Evolutionary conservation across 2,888 invertebrate species (phyloP), one percentile per base, ranked within the genome.

Genomic region (Harmothoe impar): DNA sequence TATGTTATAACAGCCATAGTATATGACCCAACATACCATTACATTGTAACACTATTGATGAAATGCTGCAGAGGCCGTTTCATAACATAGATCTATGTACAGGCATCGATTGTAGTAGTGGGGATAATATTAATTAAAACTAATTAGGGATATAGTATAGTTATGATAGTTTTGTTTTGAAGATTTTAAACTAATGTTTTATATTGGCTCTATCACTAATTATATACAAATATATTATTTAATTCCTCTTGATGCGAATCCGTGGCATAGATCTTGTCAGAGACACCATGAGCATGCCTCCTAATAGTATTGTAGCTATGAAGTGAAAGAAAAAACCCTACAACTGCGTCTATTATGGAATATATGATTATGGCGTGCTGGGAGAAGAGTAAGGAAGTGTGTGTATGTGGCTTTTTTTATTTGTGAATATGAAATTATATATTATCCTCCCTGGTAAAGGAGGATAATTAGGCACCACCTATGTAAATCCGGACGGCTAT

Each of bases 391-490:
- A n/a, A 20, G 62, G n/a, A 62, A n/a, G 62, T 3, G 62, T 62
- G 62, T 62, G 62, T 62, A 15, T 62, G 62, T 62, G 62, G 15
- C 62, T n/a, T n/a, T 62, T n/a, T n/a, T 62, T 12, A 20, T n/a
- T 62, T 62, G 20, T 62, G 62, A 15, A n/a, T 62, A n/a, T n/a
- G 20, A 62, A 12, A 20, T 62, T 20, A 62, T 20, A 62, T 62
- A n/a, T 62, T 20, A 62, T 62, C 62, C 62, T 20, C 1, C 20
- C 20, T 12, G 62, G 15, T 20, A 62, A n/a, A 7, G 20, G 15
- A 20, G 62, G 62, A 62, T 62, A 20, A 62, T 62, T n/a, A 62
- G 62, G n/a, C 62, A 62, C 62, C 62, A 62, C 12, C 62, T 62
- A 62, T 62, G 62, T 62, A 62, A 62, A 62, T 20, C 62, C 62